Conservation (phyloP, 2,113 vertebrate species). For the Salvelinus namaycush region DNA sequence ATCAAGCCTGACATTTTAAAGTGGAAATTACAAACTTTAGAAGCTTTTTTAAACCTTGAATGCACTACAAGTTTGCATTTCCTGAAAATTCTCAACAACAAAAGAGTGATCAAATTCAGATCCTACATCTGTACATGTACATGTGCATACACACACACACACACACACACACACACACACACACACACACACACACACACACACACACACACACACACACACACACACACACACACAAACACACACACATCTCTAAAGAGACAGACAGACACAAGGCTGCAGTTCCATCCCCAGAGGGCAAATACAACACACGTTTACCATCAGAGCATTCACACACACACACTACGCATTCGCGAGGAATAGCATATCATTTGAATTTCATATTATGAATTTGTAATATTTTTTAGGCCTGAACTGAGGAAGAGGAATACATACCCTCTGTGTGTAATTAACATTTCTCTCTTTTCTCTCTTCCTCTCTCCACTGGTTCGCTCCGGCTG, state of each 20-base stretch:
- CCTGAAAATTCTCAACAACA: too few species aligned
- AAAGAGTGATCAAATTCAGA: too few species aligned
- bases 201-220: not conserved
- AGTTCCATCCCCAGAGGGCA: too few species aligned
- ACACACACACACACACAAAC: not conserved
- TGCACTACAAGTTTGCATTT: too few species aligned
- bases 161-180: constrained; percentile 1
- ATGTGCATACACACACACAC: not conserved
- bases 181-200: constrained; percentile 14
- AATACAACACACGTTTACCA: too few species aligned
- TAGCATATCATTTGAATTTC: constrained; percentile 37
- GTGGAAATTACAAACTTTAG: too few species aligned
- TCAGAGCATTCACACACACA: too few species aligned
- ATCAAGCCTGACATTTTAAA: too few species aligned
- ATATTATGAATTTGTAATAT: constrained; percentile 47
- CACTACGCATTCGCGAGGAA: too few species aligned
- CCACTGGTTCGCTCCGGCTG: not conserved
- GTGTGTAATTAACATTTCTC: constrained; percentile 51
- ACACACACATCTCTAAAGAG: not conserved
- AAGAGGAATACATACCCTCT: constrained; percentile 4
- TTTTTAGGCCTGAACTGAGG: constrained; percentile 19
- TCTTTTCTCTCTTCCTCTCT: constrained; percentile 26
- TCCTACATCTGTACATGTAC: too few species aligned
- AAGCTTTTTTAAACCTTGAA: too few species aligned
- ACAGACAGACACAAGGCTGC: too few species aligned